A percentile compares a stretch with the other conserved stretches of the same genome.
Conservation (phyloP, 2,888 invertebrate species). For the Microplitis manilae region DNA sequence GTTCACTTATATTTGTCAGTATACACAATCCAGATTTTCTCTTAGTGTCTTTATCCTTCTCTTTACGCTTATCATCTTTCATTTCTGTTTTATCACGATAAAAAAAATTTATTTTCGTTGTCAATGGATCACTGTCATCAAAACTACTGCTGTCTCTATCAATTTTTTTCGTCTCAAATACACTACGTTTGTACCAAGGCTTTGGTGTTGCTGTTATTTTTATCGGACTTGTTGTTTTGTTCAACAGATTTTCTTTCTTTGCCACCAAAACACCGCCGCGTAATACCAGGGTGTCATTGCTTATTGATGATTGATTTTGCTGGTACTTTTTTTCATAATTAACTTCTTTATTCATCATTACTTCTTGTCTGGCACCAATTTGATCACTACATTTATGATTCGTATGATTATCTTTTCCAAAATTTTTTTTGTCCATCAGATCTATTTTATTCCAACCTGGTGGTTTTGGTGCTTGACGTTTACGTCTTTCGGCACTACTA, state of each 20-base stretch:
- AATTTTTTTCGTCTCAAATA: constrained; percentile 65
- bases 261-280: constrained; percentile 63
- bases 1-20: constrained; percentile 83
- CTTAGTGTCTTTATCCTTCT: constrained; percentile 67
- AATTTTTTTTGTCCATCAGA: constrained; percentile 14
- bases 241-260: constrained; percentile 51
- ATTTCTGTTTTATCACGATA: neutral
- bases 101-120: constrained; percentile 3
- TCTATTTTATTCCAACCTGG: constrained; percentile 61
- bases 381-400: neutral
- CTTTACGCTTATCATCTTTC: constrained; percentile 58
- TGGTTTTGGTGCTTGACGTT: constrained; percentile 75
- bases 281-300: constrained; percentile 67
- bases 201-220: constrained; percentile 70
- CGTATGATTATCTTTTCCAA: constrained; percentile 11
- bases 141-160: constrained; percentile 22
- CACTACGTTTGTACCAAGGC: constrained; percentile 79
- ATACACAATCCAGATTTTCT: constrained; percentile 76
- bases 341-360: neutral
- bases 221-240: constrained; percentile 8
- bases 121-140: neutral
- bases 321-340: constrained; percentile 2
- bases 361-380: no score
- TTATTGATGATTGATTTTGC: constrained; percentile 53
- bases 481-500: constrained; percentile 66